phyloP scores from a whole-genome alignment of 2,888 invertebrate genomes.

The Carcina quercana region DNA sequence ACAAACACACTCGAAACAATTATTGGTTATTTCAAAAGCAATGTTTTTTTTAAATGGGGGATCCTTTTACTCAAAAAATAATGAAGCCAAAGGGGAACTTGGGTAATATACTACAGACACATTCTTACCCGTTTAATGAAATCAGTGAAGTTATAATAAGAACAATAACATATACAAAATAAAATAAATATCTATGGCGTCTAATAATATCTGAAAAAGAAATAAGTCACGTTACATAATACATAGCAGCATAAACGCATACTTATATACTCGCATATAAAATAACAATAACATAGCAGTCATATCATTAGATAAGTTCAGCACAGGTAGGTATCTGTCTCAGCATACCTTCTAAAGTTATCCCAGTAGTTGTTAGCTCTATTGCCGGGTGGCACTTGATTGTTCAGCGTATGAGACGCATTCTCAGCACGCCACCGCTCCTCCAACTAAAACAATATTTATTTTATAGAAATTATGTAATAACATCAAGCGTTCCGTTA shows the following conservation, averaged over 20 bases:
- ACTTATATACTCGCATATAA: constrained; percentile 8
- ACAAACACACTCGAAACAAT: too few species aligned
- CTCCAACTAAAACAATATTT: constrained; percentile 45
- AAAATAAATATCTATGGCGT: constrained; percentile 16
- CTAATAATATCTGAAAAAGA: constrained; percentile 67
- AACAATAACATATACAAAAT: constrained; percentile 17
- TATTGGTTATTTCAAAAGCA: too few species aligned
- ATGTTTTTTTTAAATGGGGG: too few species aligned
- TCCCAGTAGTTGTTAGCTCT: constrained; percentile 96
- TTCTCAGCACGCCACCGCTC: constrained; percentile 66
- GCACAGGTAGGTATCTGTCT: not conserved
- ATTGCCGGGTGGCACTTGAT: constrained; percentile 93
- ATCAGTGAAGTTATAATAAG: constrained; percentile 17
- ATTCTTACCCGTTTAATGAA: not conserved
- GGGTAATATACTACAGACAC: not conserved
- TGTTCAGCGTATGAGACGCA: constrained; percentile 81
- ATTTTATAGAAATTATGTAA: too few species aligned
- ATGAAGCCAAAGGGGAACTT: not conserved
- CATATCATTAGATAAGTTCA: not conserved
- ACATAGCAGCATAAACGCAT: constrained; percentile 16
- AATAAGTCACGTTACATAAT: too few species aligned
- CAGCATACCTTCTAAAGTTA: constrained; percentile 89
- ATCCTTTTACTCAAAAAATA: too few species aligned
- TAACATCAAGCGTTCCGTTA: too few species aligned
- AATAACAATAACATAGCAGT: not conserved